Conservation (phyloP, 2,888 invertebrate species). For the Magallana nippona region DNA sequence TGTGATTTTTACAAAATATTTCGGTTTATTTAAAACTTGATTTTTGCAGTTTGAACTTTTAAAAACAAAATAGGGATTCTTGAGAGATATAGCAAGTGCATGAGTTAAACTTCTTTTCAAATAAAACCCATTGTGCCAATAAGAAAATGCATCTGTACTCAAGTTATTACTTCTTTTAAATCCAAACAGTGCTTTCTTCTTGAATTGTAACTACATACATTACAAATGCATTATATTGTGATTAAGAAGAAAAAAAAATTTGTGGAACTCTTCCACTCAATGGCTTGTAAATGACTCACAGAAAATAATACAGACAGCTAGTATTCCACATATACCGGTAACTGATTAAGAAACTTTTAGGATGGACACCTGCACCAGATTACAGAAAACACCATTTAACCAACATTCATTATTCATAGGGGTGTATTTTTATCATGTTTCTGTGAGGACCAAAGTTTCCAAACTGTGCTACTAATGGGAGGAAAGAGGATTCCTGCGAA, state of each 20-base stretch:
- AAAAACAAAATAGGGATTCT: no score
- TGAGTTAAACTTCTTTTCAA: neutral
- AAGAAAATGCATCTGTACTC: neutral
- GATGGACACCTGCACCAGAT: conserved; percentile 4
- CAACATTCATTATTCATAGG: no score
- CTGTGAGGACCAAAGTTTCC: neutral
- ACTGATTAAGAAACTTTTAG: conserved; percentile 15
- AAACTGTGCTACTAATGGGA: neutral
- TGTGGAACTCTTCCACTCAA: neutral
- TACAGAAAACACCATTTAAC: neutral
- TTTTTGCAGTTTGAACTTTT: no score
- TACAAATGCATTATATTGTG: conserved; percentile 28
- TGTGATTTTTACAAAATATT: no score
- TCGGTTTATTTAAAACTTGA: no score
- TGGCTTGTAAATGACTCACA: neutral
- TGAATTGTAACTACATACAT: neutral
- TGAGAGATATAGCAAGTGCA: neutral
- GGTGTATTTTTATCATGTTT: no score
- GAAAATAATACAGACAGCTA: neutral
- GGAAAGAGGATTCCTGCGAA: neutral
- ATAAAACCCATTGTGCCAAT: neutral
- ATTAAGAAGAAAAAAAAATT: neutral
- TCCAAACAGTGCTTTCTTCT: neutral
- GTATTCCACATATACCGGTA: neutral
- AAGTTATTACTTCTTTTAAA: neutral